phyloP scores from a whole-genome alignment of 2,113 vertebrate species.

The Amphiprion ocellaris region DNA sequence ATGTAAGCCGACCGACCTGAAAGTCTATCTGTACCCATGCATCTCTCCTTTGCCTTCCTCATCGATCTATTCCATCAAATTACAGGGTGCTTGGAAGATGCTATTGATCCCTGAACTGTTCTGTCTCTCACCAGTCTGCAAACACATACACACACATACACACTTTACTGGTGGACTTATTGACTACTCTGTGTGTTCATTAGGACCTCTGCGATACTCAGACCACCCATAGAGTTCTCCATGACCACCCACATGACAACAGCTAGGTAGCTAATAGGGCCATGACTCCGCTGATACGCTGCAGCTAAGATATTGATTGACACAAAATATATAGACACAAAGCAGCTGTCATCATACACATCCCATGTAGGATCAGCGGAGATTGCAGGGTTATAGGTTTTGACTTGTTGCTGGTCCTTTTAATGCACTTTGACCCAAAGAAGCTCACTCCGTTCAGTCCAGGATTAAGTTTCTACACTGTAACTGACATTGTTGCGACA shows the following conservation, averaged over 20 bases:
- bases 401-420: not conserved
- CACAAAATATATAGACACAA: not conserved
- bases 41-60: conserved; percentile 57
- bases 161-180: conserved; percentile 52
- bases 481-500: conserved; percentile 8
- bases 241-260: conserved; percentile 29
- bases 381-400: conserved; percentile 13
- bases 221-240: conserved; percentile 35
- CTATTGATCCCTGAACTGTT: conserved; percentile 77
- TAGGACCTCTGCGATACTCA: conserved; percentile 42
- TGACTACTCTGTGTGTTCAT: conserved; percentile 43
- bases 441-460: not conserved
- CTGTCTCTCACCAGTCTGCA: conserved; percentile 53
- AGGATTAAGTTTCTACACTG: not conserved
- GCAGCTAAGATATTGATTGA: not conserved
- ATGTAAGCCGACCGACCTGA: conserved; percentile 33
- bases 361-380: not conserved
- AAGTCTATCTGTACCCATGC: conserved; percentile 31
- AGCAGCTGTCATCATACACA: conserved; percentile 2
- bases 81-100: conserved; percentile 79
- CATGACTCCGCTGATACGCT: conserved; percentile 1
- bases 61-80: conserved; percentile 82
- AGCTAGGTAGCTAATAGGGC: conserved; percentile 1
- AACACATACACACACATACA: conserved; percentile 41
- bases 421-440: conserved; percentile 2